Evolutionary conservation across 35 echinoderm and acorn worm genomes (phyloP).

Genomic region (Lytechinus variegatus): DNA sequence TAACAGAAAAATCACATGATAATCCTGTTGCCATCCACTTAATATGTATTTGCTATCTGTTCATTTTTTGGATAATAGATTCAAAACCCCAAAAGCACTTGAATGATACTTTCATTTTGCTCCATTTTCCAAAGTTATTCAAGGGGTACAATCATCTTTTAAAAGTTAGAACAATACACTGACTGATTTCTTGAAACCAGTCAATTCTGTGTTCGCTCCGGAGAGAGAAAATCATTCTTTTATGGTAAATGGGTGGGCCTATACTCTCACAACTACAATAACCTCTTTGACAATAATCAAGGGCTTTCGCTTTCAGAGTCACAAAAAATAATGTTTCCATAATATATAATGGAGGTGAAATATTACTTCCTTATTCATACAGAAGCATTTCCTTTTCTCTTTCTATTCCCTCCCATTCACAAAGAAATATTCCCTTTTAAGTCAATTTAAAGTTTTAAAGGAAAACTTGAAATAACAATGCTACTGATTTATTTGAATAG

Average conservation of each 20-base stretch:
- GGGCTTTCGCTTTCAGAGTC: conserved; percentile 22
- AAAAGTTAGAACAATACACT: background rate
- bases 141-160: background rate
- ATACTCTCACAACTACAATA: background rate
- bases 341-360: background rate
- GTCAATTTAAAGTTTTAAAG: background rate
- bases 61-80: background rate
- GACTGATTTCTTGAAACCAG: background rate
- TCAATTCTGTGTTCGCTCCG: background rate
- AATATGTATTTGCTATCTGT: background rate
- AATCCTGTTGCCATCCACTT: background rate
- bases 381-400: background rate
- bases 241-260: background rate
- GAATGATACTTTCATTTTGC: background rate
- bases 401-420: background rate
- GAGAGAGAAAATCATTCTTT: background rate
- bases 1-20: background rate
- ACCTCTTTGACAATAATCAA: conserved; percentile 5
- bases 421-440: background rate
- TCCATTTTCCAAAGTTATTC: background rate
- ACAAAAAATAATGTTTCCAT: conserved; percentile 17
- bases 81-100: background rate
- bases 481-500: no score
- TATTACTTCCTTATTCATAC: conserved; percentile 7
- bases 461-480: no score